Evolutionary conservation across 2,113 vertebrate genomes (phyloP).

Genomic region (Platichthys flesus): DNA sequence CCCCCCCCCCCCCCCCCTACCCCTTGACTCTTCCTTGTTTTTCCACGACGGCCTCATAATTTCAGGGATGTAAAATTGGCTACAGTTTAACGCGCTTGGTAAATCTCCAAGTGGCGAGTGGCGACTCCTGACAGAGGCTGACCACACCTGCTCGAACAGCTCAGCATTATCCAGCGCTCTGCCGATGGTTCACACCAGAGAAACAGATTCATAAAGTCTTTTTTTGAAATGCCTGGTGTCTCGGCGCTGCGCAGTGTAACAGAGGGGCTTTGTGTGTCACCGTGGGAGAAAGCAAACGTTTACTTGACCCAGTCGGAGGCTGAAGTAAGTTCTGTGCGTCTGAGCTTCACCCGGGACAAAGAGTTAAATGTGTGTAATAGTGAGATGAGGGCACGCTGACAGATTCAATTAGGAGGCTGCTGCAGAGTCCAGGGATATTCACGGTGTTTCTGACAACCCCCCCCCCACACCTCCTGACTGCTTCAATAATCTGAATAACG

Average conservation of each 20-base stretch:
- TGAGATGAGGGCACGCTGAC: conserved; percentile 64
- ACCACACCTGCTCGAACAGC: conserved; percentile 74
- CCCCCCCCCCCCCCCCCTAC: not conserved
- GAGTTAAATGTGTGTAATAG: conserved; percentile 55
- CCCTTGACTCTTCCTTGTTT: conserved; percentile 63
- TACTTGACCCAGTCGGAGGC: conserved; percentile 12
- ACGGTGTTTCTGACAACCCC: conserved; percentile 54
- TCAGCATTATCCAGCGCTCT: conserved; percentile 60
- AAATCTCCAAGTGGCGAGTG: conserved; percentile 61
- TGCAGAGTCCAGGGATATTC: conserved; percentile 55
- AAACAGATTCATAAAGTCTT: conserved; percentile 48
- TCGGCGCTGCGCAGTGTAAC: conserved; percentile 30
- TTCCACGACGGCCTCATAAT: conserved; percentile 61
- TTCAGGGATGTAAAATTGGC: conserved; percentile 67
- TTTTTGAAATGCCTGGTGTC: conserved; percentile 40
- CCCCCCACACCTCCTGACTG: conserved; percentile 46
- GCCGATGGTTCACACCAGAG: conserved; percentile 55
- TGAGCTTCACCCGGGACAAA: conserved; percentile 41
- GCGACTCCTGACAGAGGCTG: conserved; percentile 54
- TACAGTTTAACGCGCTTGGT: conserved; percentile 71
- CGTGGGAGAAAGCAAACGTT: conserved; percentile 60
- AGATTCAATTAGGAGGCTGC: conserved; percentile 64
- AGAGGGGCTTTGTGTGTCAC: conserved; percentile 59
- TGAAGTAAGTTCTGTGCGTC: conserved; percentile 32
- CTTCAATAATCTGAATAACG: conserved; percentile 70